These are phyloP conservation scores for Ascaphus truei DNA, from an alignment of 2,113 vertebrate genomes.

Conservation along the genomic window DNA sequence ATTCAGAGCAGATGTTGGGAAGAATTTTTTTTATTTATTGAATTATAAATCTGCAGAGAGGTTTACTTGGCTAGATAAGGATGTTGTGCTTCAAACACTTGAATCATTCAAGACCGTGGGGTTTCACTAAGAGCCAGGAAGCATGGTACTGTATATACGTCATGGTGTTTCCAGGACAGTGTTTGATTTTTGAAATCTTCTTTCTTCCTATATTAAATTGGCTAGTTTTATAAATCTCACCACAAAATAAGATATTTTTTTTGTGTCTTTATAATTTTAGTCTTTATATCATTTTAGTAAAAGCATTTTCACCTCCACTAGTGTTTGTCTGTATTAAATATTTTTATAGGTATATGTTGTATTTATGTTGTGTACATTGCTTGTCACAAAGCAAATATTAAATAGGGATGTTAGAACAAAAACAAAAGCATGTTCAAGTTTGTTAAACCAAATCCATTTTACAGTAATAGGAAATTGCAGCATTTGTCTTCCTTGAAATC, in stretches of 20 bases:
- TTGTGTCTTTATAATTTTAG: too few relatives aligned
- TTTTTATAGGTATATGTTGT: too few relatives aligned
- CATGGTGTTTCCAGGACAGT: background rate
- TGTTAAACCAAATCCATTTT: background rate
- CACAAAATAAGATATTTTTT: too few relatives aligned
- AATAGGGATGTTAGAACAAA: background rate
- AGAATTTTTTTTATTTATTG: constrained; percentile 23
- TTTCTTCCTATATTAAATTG: too few relatives aligned
- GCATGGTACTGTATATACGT: too few relatives aligned
- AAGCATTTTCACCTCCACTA: too few relatives aligned
- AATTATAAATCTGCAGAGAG: constrained; percentile 33
- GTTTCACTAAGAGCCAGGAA: background rate
- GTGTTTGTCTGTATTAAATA: too few relatives aligned
- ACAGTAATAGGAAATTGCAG: constrained; percentile 12
- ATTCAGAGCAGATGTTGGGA: constrained; percentile 31
- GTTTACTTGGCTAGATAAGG: constrained; percentile 28
- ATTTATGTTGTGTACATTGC: background rate
- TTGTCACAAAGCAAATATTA: background rate
- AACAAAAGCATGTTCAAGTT: background rate
- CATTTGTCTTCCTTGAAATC: constrained; percentile 7
- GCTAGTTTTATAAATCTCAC: too few relatives aligned
- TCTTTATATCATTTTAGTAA: too few relatives aligned
- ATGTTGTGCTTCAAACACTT: constrained; percentile 24
- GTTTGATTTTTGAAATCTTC: too few relatives aligned
- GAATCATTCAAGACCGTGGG: constrained; percentile 16